phyloP scores from a whole-genome alignment of 2,113 vertebrate species.

The Coracopsis vasa region DNA sequence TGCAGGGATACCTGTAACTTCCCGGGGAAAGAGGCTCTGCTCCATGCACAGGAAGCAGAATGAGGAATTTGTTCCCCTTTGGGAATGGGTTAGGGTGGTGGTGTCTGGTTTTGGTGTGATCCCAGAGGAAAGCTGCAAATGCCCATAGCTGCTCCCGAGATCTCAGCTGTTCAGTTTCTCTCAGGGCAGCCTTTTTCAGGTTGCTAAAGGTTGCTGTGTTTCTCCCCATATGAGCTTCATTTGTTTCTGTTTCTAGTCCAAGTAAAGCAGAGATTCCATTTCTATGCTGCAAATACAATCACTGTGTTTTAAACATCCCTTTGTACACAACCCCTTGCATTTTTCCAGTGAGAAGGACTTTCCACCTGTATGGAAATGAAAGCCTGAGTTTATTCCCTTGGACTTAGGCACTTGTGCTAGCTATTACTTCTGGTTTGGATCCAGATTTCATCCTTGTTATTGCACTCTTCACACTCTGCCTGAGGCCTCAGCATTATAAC shows the following conservation, averaged over 20 bases:
- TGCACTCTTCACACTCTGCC: background rate
- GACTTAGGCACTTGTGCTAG: background rate
- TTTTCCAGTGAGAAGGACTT: background rate
- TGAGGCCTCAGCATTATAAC: background rate
- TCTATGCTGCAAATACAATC: background rate
- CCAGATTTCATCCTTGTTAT: background rate
- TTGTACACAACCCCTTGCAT: background rate
- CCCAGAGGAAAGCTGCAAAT: background rate
- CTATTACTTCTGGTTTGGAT: background rate
- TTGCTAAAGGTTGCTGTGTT: background rate
- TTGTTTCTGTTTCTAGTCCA: background rate
- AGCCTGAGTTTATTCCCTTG: background rate
- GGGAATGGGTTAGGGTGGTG: background rate
- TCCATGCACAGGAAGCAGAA: rapidly evolving
- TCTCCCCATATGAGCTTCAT: background rate
- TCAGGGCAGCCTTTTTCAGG: background rate
- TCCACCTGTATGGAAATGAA: background rate
- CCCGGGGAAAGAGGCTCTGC: background rate
- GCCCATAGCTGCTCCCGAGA: background rate
- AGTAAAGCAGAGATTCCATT: background rate
- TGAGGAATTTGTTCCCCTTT: background rate
- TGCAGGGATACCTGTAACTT: rapidly evolving
- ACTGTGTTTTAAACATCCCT: background rate
- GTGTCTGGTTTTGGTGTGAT: background rate
- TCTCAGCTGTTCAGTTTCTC: background rate